Base-by-base conservation (phyloP, 1,140 invertebrate genomes). In the Tetramorium simillimum region DNA sequence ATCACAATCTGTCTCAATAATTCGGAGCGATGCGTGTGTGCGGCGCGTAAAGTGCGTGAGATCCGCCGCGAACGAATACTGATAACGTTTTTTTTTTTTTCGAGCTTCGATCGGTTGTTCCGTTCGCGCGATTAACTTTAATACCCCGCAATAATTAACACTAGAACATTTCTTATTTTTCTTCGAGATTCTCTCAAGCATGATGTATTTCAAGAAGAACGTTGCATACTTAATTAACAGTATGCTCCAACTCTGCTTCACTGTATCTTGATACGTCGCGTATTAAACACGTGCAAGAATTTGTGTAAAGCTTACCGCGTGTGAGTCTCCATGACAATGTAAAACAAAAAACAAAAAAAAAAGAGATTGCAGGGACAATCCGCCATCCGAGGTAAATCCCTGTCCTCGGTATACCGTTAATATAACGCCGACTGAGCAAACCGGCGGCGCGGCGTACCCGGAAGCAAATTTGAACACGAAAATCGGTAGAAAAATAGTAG, bases 1-100 rank as follows among this genome's bases (percentile, higher is more conserved):
- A 90, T 94, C 92, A 93, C 91, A 93, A 94, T 93, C 93, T 92
- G 92, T 94, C 93, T 93, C 87, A 89, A 87, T 89, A 90, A 90
- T 67, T 90, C 76, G 84, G n/a, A 49, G 62, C 75, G 49, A 37
- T 69, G 60, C 51, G 6, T n/a, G 33, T 33, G 33, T 46, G 60
- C 1, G 43, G 49, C 62, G 62, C 53, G 86, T 40, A 60, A 84
- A 84, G 21, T 28, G 70, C 67, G 46, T 37, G 43, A 16, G 62
- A 58, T 16, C 60, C 14, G 18, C 7, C 53, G 21, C n/a, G 14
- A 24, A 43, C 28, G 28, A n/a, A 14, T 5, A 21, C 16, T 43
- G 63, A 69, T 60, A 60, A 58, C 40, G 46, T 14, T 24, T 12
- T 51, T 21, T 14, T 7, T 14, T 24, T 12, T 51, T 21, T 14